These are phyloP conservation scores for Charadrius vociferus DNA, from an alignment of 2,113 vertebrate species.

Conservation along the genomic window DNA sequence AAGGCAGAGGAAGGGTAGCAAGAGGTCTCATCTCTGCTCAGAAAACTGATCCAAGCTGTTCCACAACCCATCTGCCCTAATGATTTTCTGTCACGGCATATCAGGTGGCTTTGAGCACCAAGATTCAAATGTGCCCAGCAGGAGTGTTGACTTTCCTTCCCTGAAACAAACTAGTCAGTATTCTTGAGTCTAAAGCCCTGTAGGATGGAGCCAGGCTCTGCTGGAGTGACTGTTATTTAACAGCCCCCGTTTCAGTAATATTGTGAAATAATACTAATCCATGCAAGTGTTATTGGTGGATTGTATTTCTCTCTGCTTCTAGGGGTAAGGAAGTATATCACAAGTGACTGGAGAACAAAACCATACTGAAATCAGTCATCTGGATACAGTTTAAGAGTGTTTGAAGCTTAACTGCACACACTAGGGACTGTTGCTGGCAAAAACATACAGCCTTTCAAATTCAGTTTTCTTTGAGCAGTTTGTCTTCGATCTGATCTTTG, in stretches of 20 bases:
- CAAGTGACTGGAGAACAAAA: neutral
- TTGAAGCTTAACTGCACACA: neutral
- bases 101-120: neutral
- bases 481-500: neutral
- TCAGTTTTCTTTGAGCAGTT: neutral
- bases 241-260: neutral
- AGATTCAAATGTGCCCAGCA: neutral
- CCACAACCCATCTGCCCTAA: neutral
- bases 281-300: neutral
- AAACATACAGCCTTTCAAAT: neutral
- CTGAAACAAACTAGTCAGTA: fast-evolving
- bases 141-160: neutral
- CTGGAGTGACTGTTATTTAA: neutral
- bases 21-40: neutral
- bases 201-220: neutral
- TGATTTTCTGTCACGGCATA: neutral
- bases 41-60: neutral
- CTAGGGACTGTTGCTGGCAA: neutral
- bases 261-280: neutral
- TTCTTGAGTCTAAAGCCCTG: neutral
- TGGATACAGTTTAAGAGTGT: neutral
- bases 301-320: neutral
- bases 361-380: neutral
- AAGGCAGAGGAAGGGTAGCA: neutral
- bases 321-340: neutral